Percentiles rank a stretch among this genome's conserved stretches.
Conservation (phyloP, 1,140 invertebrate genomes). For the Helicorthomorpha holstii region DNA sequence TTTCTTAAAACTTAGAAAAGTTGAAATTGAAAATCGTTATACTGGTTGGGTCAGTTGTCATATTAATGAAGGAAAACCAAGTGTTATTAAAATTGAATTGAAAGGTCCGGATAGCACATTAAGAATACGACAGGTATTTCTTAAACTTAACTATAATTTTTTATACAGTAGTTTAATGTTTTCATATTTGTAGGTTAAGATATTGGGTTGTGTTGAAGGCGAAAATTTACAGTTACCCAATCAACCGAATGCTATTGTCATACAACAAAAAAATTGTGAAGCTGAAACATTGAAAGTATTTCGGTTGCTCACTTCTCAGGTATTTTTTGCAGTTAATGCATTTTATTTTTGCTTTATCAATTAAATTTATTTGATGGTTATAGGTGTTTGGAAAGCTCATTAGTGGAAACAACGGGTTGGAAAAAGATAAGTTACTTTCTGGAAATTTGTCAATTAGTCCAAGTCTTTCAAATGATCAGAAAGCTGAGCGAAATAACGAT, state of each 20-base stretch:
- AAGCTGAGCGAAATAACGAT: constrained; percentile 57
- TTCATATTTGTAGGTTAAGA: constrained; percentile 13
- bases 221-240: constrained; percentile 20
- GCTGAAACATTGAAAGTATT: constrained; percentile 84
- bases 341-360: background rate
- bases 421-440: constrained; percentile 14
- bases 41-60: constrained; percentile 74
- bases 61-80: constrained; percentile 33
- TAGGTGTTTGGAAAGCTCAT: constrained; percentile 85
- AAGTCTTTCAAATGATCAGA: constrained; percentile 25
- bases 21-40: constrained; percentile 63
- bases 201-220: constrained; percentile 38
- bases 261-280: constrained; percentile 75
- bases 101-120: constrained; percentile 82
- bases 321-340: constrained; percentile 18
- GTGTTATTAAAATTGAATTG: constrained; percentile 55
- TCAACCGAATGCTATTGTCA: constrained; percentile 30
- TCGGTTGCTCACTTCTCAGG: constrained; percentile 78
- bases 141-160: background rate
- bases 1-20: constrained; percentile 51
- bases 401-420: constrained; percentile 27
- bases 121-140: constrained; percentile 58
- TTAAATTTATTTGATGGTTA: constrained; percentile 11
- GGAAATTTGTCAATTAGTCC: constrained; percentile 9
- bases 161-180: background rate